Conservation (phyloP, 2,888 invertebrate species). For the Drosophila barbarae region DNA sequence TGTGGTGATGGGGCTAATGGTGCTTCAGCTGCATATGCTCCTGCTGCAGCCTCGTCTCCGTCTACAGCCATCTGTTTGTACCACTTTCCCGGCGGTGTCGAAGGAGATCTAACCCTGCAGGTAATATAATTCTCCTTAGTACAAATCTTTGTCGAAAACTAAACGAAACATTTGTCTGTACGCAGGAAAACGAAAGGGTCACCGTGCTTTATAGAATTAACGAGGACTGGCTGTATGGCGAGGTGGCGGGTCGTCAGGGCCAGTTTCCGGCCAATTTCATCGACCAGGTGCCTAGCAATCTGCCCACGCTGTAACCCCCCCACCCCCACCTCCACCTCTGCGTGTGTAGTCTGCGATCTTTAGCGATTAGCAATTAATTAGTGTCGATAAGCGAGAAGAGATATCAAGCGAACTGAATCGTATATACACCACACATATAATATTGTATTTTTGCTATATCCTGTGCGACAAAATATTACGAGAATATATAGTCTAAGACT, state of each 20-base stretch:
- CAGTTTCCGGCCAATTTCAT: constrained; percentile 91
- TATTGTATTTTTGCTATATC: constrained; percentile 45
- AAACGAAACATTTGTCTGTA: neutral
- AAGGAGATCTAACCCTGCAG: constrained; percentile 82
- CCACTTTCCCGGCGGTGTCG: constrained; percentile 84
- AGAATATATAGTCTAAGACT: constrained; percentile 32
- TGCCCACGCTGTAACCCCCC: constrained; percentile 72
- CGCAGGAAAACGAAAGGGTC: constrained; percentile 83
- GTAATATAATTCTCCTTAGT: constrained; percentile 72
- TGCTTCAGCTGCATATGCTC: constrained; percentile 1
- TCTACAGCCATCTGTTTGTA: constrained; percentile 83
- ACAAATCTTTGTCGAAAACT: neutral
- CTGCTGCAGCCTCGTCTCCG: constrained; percentile 19
- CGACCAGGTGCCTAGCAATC: constrained; percentile 81
- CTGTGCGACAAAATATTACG: constrained; percentile 27
- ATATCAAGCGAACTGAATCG: constrained; percentile 60
- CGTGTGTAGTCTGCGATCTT: constrained; percentile 4
- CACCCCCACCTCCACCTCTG: neutral
- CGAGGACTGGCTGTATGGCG: constrained; percentile 89
- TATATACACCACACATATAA: constrained; percentile 38
- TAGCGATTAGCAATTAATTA: constrained; percentile 33
- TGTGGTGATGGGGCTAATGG: constrained; percentile 16
- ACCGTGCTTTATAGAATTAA: constrained; percentile 85
- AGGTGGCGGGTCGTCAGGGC: constrained; percentile 84
- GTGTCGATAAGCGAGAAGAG: constrained; percentile 34